phyloP scores from a whole-genome alignment of 1,140 invertebrate species.

The Eumeta japonica region DNA sequence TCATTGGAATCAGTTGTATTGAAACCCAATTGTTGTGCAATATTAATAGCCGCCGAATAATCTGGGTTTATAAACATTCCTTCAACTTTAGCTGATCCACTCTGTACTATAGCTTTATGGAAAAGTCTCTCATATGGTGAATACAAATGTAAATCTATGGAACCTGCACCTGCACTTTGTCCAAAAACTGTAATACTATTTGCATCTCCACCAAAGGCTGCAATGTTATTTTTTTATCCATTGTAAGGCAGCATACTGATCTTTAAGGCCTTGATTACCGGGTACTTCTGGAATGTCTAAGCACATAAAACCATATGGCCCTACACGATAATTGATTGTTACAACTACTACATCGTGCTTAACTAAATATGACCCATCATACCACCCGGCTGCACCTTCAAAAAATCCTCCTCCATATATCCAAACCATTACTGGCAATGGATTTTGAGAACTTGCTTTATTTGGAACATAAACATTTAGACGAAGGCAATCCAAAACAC shows the following conservation, averaged over 20 bases:
- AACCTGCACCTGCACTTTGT: conserved; percentile 63
- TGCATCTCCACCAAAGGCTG: conserved; percentile 69
- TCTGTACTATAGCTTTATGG: conserved; percentile 21
- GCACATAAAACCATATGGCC: conserved; percentile 68
- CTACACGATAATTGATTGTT: conserved; percentile 64
- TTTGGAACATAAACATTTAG: conserved; percentile 35
- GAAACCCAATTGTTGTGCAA: conserved; percentile 20
- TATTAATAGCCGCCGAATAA: conserved; percentile 11
- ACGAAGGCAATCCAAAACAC: conserved; percentile 33
- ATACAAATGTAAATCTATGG: conserved; percentile 24
- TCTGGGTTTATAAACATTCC: conserved; percentile 8
- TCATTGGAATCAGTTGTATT: conserved; percentile 13
- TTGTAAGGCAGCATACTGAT: conserved; percentile 65
- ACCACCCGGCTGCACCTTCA: conserved; percentile 40
- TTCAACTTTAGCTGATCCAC: conserved; percentile 13
- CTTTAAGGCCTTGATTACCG: conserved; percentile 71
- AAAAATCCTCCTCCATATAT: conserved; percentile 70
- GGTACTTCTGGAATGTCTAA: conserved; percentile 63
- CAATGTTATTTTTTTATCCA: conserved; percentile 68
- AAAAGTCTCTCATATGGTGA: conserved; percentile 22
- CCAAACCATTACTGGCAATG: conserved; percentile 66
- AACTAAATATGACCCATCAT: conserved; percentile 57
- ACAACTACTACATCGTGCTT: conserved; percentile 61
- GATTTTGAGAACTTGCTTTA: conserved; percentile 12
- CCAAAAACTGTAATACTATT: conserved; percentile 66